Evolutionary conservation across 2,888 invertebrate genomes (phyloP).

Genomic region (Uropetala carovei): DNA sequence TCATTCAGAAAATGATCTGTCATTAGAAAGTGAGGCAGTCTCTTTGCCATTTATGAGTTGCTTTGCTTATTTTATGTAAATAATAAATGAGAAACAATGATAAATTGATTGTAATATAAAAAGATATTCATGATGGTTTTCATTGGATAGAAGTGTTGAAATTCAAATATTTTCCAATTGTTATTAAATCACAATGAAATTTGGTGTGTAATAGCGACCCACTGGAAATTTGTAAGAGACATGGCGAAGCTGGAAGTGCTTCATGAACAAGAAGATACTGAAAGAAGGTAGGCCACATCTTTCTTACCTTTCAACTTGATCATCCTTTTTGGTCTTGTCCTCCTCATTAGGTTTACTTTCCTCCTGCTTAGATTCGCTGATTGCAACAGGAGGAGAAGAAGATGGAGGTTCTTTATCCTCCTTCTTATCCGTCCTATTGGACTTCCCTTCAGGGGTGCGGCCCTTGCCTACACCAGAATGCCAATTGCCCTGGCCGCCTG

Average conservation of each 20-base stretch:
- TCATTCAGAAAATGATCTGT: slow-evolving; percentile 34
- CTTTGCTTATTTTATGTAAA: slow-evolving; percentile 38
- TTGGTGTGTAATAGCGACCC: slow-evolving; percentile 25
- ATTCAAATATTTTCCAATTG: slow-evolving; percentile 44
- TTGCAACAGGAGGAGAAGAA: slow-evolving; percentile 63
- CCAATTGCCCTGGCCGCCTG: slow-evolving; percentile 63
- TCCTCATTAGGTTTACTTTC: slow-evolving; percentile 64
- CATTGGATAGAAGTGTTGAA: slow-evolving; percentile 51
- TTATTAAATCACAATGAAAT: slow-evolving; percentile 61
- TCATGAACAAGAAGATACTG: slow-evolving; percentile 64
- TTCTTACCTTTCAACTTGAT: slow-evolving; percentile 63
- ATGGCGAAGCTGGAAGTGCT: slow-evolving; percentile 64
- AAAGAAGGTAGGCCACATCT: slow-evolving; percentile 64
- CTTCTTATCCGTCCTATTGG: slow-evolving; percentile 65
- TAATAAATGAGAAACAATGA: slow-evolving; percentile 47
- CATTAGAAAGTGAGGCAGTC: slow-evolving; percentile 59
- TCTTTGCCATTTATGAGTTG: slow-evolving; percentile 57
- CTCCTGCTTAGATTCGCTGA: slow-evolving; percentile 62
- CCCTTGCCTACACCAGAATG: slow-evolving; percentile 65
- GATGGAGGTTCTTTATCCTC: slow-evolving; percentile 65
- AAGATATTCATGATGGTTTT: slow-evolving; percentile 44
- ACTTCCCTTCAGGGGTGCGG: slow-evolving; percentile 65
- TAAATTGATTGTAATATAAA: slow-evolving; percentile 52
- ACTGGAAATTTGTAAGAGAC: slow-evolving; percentile 48
- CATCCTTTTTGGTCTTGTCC: slow-evolving; percentile 63